Percentiles rank a stretch among this genome's conserved stretches.
Conservation (phyloP, 2,888 invertebrate genomes). For the Thereva unica region DNA sequence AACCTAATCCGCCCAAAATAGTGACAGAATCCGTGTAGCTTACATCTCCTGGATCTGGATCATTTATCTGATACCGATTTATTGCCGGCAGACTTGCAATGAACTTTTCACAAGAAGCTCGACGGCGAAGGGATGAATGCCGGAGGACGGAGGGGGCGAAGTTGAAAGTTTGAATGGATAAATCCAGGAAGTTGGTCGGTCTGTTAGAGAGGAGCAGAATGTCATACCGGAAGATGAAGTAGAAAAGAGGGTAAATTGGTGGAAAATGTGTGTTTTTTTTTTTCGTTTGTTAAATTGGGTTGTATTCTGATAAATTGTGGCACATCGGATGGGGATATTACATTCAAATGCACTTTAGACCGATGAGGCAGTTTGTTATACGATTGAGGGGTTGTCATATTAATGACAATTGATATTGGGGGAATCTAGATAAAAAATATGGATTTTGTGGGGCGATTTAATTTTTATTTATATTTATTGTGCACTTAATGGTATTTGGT, state of each 20-base stretch:
- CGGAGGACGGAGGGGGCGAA: background rate
- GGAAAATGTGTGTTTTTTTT: background rate
- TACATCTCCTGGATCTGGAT: slow-evolving; percentile 25
- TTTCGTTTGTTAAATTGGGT: slow-evolving; percentile 21
- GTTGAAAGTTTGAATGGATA: slow-evolving; percentile 3
- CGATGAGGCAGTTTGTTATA: slow-evolving; percentile 2
- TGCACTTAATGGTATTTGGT: no score
- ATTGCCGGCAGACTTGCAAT: slow-evolving; percentile 27
- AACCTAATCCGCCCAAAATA: slow-evolving; percentile 13
- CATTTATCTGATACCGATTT: slow-evolving; percentile 35
- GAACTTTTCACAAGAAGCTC: slow-evolving; percentile 31
- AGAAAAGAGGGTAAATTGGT: no score
- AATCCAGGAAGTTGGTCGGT: no score
- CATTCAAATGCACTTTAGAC: slow-evolving; percentile 25
- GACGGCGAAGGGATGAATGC: background rate
- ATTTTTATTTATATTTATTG: no score
- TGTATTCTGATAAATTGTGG: slow-evolving; percentile 20
- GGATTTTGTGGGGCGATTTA: no score
- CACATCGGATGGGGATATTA: slow-evolving; percentile 9
- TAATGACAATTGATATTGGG: background rate
- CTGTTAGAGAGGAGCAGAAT: no score
- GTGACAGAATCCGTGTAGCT: slow-evolving; percentile 28
- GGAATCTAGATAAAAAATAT: background rate
- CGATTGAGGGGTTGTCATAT: background rate
- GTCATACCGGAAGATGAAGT: no score